phyloP scores from a whole-genome alignment of 2,797 vertebrate genomes.

The Enteromius afrohamiltoni region DNA sequence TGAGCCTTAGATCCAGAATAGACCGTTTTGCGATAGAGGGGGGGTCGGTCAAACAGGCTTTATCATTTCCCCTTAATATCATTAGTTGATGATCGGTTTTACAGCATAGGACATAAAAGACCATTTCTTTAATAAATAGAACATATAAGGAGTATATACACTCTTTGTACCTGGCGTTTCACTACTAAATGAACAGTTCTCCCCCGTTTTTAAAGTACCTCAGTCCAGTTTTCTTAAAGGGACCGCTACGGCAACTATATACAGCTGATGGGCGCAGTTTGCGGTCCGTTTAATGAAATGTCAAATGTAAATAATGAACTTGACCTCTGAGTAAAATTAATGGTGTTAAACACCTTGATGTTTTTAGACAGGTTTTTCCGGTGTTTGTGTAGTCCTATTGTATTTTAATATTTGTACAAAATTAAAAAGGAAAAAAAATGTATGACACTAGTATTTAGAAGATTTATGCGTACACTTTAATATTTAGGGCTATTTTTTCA shows the following conservation, averaged over 20 bases:
- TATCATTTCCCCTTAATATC: accelerated
- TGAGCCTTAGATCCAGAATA: conserved; percentile 36
- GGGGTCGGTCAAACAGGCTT: neutral
- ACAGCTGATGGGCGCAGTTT: conserved; percentile 35
- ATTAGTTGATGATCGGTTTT: neutral
- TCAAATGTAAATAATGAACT: conserved; percentile 45
- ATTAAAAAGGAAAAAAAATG: neutral
- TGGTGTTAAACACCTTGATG: neutral
- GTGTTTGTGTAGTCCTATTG: neutral
- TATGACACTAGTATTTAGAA: neutral
- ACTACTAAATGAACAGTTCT: neutral
- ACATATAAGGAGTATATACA: no score
- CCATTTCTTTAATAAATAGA: accelerated
- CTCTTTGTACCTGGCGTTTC: neutral
- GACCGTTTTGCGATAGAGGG: conserved; percentile 18
- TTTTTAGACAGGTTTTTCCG: neutral
- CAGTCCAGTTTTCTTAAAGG: conserved; percentile 55
- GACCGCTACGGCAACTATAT: conserved; percentile 13
- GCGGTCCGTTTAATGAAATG: conserved; percentile 41
- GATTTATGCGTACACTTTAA: neutral
- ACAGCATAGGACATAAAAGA: accelerated
- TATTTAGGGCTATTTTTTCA: neutral
- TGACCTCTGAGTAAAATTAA: conserved; percentile 28
- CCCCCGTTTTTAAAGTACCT: conserved; percentile 40
- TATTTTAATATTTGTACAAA: neutral